Evolutionary conservation across 2,797 vertebrate genomes (phyloP), one percentile per base, ranked within the genome.

Genomic region (Hypotaenidia philippensis): DNA sequence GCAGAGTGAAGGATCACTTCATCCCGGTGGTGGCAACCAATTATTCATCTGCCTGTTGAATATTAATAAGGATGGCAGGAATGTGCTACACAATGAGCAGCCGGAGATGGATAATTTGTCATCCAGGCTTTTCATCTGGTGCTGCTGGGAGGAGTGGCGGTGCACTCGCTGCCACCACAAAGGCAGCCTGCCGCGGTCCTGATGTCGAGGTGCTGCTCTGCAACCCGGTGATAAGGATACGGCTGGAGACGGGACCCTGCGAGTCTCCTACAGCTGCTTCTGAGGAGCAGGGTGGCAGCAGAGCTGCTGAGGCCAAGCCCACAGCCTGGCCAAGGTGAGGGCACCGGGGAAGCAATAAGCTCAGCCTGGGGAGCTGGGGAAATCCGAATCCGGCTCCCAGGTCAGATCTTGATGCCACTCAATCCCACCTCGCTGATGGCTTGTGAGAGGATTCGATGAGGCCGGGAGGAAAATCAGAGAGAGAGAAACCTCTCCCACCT

Each of bases 41-140:
- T 97, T 97, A 95, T 89, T 97, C 97, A 96, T 96, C 89, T 94
- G 89, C 91, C 95, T 87, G 89, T 91, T 96, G 96, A 95, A 97
- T 96, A 96, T 96, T 96, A 93, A 97, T 96, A 49, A 91, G 94
- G 92, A 84, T 56, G 82, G 92, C 91, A 91, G 91, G 16, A 91
- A 87, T 15, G 89, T 56, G 92, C 93, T 77, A 83, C 91, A 91
- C 89, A 92, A 92, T 75, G 92, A 95, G 93, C 93, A 93, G 93
- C 85, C 74, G 41, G 77, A 96, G 95, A 95, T 56, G 91, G 96
- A 87, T 95, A 60, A 93, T 92, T 89, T 94, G 90, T 93, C 96
- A 94, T 64, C 64, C 77, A 45, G 93, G 65, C 83, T 87, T 84
- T 89, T 81, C 93, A 93, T 78, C 93, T 83, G 91, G 83, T 69